phyloP scores from a whole-genome alignment of 53 echinoderm and acorn worm genomes.

The Glandiceps talaboti region DNA sequence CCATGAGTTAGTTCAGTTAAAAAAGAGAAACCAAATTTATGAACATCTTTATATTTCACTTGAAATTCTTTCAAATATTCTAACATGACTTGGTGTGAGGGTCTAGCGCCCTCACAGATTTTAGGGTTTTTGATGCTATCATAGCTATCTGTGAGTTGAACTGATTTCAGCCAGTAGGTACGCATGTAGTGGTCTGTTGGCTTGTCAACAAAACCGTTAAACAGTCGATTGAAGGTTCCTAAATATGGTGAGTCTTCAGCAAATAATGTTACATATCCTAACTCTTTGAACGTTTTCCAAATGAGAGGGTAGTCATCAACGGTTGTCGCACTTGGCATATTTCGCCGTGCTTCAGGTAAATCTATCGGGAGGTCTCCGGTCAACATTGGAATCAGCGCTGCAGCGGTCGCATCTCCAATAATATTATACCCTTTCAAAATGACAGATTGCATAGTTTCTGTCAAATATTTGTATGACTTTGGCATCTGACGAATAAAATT shows the following conservation, averaged over 20 bases:
- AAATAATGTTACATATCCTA: constrained; percentile 41
- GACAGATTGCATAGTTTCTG: constrained; percentile 4
- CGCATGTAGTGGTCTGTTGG: constrained; percentile 52
- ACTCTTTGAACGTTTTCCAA: constrained; percentile 27
- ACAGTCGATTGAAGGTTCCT: constrained; percentile 25
- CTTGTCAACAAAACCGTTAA: constrained; percentile 34
- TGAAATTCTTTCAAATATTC: constrained; percentile 37
- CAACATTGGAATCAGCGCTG: constrained; percentile 31
- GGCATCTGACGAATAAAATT: constrained; percentile 39
- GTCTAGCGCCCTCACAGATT: constrained; percentile 26
- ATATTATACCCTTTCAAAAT: constrained; percentile 36
- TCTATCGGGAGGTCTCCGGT: constrained; percentile 29
- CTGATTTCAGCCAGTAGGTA: constrained; percentile 20
- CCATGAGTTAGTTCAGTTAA: constrained; percentile 31
- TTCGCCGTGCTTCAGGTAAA: constrained; percentile 24
- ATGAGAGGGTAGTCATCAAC: constrained; percentile 31
- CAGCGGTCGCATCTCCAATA: constrained; percentile 39
- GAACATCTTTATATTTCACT: constrained; percentile 16
- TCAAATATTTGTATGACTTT: constrained; percentile 13
- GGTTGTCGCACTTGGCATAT: background rate
- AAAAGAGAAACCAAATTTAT: constrained; percentile 32
- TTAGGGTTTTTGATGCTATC: background rate
- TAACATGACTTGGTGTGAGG: constrained; percentile 35
- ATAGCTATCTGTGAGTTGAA: background rate
- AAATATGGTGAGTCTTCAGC: constrained; percentile 29